These are phyloP conservation scores for Parnassius apollo DNA, from an alignment of 2,888 invertebrate genomes.

Conservation along the genomic window DNA sequence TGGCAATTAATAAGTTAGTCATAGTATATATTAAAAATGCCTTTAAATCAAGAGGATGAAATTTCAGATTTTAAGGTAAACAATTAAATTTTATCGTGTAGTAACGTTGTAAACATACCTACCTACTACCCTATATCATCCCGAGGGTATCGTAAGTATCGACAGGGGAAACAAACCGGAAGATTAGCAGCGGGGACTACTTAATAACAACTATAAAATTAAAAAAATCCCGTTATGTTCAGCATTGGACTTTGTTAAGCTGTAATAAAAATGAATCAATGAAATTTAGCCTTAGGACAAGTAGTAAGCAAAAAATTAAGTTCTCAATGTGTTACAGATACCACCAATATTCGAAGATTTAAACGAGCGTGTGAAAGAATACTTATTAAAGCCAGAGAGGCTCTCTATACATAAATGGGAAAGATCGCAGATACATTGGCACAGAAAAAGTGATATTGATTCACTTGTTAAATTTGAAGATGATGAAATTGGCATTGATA, in stretches of 20 bases:
- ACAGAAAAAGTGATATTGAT: constrained; percentile 35
- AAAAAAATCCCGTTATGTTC: too few species aligned
- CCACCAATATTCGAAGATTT: constrained; percentile 86
- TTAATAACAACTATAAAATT: too few species aligned
- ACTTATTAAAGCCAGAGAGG: constrained; percentile 84
- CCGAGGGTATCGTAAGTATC: too few species aligned
- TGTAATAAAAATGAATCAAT: too few species aligned
- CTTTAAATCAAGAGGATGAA: constrained; percentile 47
- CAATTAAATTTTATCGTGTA: not conserved
- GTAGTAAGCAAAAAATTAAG: not conserved
- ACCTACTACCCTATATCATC: too few species aligned
- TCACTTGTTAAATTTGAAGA: constrained; percentile 67
- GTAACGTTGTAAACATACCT: too few species aligned
- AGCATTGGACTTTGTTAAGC: too few species aligned
- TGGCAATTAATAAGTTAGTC: too few species aligned
- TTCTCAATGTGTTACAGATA: constrained; percentile 51
- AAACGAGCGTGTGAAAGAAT: constrained; percentile 83
- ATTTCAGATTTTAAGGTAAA: constrained; percentile 54
- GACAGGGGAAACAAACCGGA: too few species aligned
- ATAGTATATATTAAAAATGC: constrained; percentile 39
- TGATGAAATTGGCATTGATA: constrained; percentile 59
- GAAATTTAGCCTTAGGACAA: not conserved
- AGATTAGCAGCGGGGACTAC: too few species aligned
- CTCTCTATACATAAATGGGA: constrained; percentile 87
- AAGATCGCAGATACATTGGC: constrained; percentile 83